Base-by-base conservation (phyloP, 2,888 invertebrate genomes). In the Drosophila aldrichi region DNA sequence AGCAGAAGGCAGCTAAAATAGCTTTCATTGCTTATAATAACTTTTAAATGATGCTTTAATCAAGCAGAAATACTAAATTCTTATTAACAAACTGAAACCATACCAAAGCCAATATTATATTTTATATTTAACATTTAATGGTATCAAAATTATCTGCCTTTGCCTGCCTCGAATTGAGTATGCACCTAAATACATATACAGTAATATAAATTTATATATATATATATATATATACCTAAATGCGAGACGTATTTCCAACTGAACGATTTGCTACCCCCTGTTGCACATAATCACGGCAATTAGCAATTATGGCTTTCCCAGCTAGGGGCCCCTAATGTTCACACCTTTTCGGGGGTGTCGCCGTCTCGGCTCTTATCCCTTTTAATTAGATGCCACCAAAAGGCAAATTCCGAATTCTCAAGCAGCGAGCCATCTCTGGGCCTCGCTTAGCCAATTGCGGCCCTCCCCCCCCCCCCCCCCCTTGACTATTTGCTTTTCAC, bases 351-450 rank as follows among this genome's bases (percentile, higher is more conserved):
- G 64, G 72, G 66, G 78, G 78, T 32, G 80, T 32, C 81, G 80
- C 32, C 63, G 54, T 56, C 20, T 34, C 64, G 46, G 58, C 63
- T 57, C 71, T 84, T 87, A 89, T 89, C 81, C 87, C 77, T 81
- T 84, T 84, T 84, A 84, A 84, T 84, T 89, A 87, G 84, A 79
- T 74, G 68, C 72, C 77, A 79, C 76, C 81, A 81, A 84, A 82
- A 89, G 84, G 89, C 77, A 87, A 83, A 87, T 70, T 79, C 79
- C 51, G 52, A 61, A 48, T 49, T 49, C 70, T 70, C 58, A 70
- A 75, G 69, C 52, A 56, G 76, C 55, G 75, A 74, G 81, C 70
- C 65, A 55, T 62, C 62, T 32, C 46, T 5, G 29, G 44, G 38
- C 2, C 18, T 9, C 4, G 3, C 10, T 29, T 36, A 16, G 16